phyloP scores from a whole-genome alignment of 92 coral and sea anemone species.

The Porites evermanni region DNA sequence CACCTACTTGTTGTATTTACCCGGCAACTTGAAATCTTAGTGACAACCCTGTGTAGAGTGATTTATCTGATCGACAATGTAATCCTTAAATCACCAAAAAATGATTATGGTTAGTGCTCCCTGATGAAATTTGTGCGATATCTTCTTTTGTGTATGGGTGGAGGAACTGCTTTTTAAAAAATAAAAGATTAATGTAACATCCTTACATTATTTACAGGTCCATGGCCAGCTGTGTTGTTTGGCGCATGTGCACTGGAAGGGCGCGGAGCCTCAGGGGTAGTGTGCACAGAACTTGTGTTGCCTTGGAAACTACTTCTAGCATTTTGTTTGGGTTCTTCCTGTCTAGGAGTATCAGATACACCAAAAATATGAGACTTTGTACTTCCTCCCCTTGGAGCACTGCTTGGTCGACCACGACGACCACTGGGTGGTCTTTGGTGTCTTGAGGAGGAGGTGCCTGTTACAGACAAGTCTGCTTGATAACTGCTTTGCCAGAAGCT shows the following conservation, averaged over 20 bases:
- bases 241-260: slow-evolving; percentile 34
- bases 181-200: not conserved
- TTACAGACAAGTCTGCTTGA: slow-evolving; percentile 82
- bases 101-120: too few species aligned
- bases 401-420: slow-evolving; percentile 66
- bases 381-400: slow-evolving; percentile 68
- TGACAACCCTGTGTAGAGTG: too few species aligned
- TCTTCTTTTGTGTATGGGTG: not conserved
- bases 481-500: slow-evolving; percentile 46
- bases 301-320: slow-evolving; percentile 35
- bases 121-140: too few species aligned
- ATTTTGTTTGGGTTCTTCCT: slow-evolving; percentile 12
- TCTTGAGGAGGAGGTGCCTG: slow-evolving; percentile 86
- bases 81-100: too few species aligned
- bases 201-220: slow-evolving; percentile 20
- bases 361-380: slow-evolving; percentile 95
- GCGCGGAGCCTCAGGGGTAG: slow-evolving; percentile 89
- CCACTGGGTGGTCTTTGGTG: slow-evolving; percentile 93
- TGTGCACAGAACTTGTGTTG: slow-evolving; percentile 52
- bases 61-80: too few species aligned
- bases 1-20: too few species aligned
- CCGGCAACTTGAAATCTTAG: too few species aligned
- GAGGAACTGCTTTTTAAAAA: not conserved
- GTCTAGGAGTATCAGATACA: slow-evolving; percentile 71
- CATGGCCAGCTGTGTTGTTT: not conserved